Percentiles rank a stretch among this genome's conserved stretches.
These are phyloP conservation scores for Arion vulgaris DNA, from an alignment of 1,140 invertebrate genomes.

Conservation along the genomic window DNA sequence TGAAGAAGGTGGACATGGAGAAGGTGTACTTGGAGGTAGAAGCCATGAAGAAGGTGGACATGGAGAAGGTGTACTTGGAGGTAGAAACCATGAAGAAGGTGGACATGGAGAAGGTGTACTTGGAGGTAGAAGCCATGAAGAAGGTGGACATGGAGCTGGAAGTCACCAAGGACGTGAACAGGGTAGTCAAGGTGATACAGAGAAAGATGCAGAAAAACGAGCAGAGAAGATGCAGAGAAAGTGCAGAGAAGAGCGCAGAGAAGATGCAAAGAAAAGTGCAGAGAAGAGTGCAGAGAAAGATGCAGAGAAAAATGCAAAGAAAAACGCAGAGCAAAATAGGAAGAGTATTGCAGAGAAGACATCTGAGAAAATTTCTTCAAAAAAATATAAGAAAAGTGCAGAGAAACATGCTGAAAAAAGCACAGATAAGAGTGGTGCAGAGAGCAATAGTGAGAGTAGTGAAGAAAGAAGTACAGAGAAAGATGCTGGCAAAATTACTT, in stretches of 20 bases:
- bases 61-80: not conserved
- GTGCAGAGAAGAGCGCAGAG: not conserved
- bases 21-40: not conserved
- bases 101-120: not conserved
- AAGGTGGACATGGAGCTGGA: conserved; percentile 1
- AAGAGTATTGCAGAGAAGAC: not conserved
- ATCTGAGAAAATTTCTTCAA: too few species aligned
- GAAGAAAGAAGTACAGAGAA: too few species aligned
- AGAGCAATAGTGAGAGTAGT: too few species aligned
- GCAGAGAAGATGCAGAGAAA: not conserved
- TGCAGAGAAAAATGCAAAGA: not conserved
- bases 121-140: not conserved
- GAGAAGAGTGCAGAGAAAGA: not conserved
- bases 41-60: not conserved
- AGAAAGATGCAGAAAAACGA: not conserved
- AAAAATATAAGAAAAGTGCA: too few species aligned
- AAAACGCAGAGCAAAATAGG: conserved; percentile 2
- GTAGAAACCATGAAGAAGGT: not conserved
- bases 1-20: not conserved
- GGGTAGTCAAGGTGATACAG: not conserved
- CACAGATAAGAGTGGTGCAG: too few species aligned
- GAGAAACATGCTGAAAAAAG: too few species aligned
- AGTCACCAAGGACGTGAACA: not conserved
- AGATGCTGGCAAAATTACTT: too few species aligned
- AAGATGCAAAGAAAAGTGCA: not conserved